Evolutionary conservation across 2,113 vertebrate genomes (phyloP).

Genomic region (Leptocoma aspasia): DNA sequence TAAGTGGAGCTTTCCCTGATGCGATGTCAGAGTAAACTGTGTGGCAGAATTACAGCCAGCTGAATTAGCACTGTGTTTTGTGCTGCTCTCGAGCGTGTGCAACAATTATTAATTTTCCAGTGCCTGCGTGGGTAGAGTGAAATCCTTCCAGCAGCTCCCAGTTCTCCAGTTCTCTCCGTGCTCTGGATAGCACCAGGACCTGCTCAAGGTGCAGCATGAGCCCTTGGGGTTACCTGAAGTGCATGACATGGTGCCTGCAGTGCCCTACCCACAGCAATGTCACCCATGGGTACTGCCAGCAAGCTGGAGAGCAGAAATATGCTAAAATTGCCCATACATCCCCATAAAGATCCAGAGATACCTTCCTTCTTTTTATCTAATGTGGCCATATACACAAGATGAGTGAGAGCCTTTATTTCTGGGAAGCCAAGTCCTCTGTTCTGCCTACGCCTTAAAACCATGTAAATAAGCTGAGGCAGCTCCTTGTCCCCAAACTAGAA

Average conservation of each 20-base stretch:
- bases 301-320: background rate
- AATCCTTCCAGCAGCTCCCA: background rate
- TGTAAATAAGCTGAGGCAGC: background rate
- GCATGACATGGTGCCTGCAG: background rate
- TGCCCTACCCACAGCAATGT: background rate
- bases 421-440: background rate
- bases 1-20: conserved; percentile 23
- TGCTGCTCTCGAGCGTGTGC: background rate
- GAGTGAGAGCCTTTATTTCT: background rate
- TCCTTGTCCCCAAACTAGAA: background rate
- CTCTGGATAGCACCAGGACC: background rate
- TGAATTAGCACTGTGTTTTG: background rate
- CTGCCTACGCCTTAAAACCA: background rate
- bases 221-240: background rate
- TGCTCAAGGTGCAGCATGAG: rapidly evolving
- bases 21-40: background rate
- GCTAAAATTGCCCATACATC: background rate
- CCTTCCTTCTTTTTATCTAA: background rate
- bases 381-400: background rate
- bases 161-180: background rate
- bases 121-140: background rate
- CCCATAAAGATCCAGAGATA: background rate
- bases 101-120: background rate
- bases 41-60: background rate
- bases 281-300: rapidly evolving